Base-by-base conservation (phyloP, 2,113 vertebrate species). In the Myotis lucifugus region DNA sequence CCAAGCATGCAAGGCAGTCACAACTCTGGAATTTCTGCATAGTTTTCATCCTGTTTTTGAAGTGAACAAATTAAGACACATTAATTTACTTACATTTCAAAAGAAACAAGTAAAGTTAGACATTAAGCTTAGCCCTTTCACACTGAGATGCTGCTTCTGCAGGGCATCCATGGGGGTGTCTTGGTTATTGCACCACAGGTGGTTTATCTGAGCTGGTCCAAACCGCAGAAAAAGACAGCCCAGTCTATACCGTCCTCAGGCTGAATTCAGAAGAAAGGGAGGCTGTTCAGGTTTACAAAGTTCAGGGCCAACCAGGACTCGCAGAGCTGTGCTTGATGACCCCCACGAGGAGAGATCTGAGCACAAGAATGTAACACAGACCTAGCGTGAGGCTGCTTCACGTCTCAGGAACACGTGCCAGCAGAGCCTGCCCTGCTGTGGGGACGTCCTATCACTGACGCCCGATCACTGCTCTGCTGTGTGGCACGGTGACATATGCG, bases 51-150 rank as follows among this genome's bases (percentile, higher is more conserved):
- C 52, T 81, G 66, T n/a, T 56, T 90, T 82, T 72, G 52, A 85
- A 72, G 85, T 50, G 25, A 52, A 74, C 29, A 8, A 25, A 90
- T 21, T 27, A 11, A 83, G 66, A 91, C 14, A 73, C 18, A 6
- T 67, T 74, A 50, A n/a, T 17, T 76, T 77, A n/a, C n/a, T 82
- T n/a, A 37, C 50, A 6, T 46, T 81, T 86, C 27, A 74, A 40
- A 90, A 95, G 54, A 88, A 92, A 79, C 8, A 42, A n/a, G 10
- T 67, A 95, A 56, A 95, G 27, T 46, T 32, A 94, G 23, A 32
- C 79, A 66, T 76, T 64, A 85, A 88, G 7, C 8, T 66, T 46
- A 64, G 17, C 4, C 91, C 37, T 79, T 61, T 52, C 79, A 73
- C 2, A 42, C 3, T 10, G 8, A 6, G 6, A 40, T 48, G 29